Conservation (phyloP, 2,113 vertebrate genomes). For the Tamias sibiricus region DNA sequence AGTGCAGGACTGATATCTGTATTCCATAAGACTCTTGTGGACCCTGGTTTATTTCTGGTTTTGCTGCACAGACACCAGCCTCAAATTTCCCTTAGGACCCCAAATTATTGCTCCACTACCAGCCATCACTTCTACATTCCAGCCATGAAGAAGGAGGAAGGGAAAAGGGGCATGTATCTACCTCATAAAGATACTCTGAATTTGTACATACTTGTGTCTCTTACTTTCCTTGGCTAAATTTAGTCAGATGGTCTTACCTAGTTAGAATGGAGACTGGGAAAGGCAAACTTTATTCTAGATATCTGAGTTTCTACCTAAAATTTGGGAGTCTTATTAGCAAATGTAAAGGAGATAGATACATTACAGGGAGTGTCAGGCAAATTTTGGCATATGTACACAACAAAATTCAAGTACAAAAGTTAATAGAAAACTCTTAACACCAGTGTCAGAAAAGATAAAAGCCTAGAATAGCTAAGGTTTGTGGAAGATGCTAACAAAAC, state of each 20-base stretch:
- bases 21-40: not conserved
- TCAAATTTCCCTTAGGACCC: not conserved
- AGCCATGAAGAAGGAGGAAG: not conserved
- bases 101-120: not conserved
- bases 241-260: not conserved
- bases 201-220: not conserved
- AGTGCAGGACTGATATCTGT: not conserved
- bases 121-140: not conserved
- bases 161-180: not conserved
- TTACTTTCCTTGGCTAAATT: not conserved
- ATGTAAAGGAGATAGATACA: not conserved
- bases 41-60: not conserved
- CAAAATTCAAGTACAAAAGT: not conserved
- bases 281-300: not conserved
- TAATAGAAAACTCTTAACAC: not conserved
- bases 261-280: not conserved
- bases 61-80: not conserved
- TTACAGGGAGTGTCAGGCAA: not conserved
- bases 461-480: not conserved
- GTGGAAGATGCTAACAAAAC: not conserved
- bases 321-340: not conserved
- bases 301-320: not conserved
- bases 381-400: not conserved
- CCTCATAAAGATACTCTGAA: not conserved
- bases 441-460: not conserved